phyloP scores from a whole-genome alignment of 2,888 invertebrate species.

The Archips xylosteana region DNA sequence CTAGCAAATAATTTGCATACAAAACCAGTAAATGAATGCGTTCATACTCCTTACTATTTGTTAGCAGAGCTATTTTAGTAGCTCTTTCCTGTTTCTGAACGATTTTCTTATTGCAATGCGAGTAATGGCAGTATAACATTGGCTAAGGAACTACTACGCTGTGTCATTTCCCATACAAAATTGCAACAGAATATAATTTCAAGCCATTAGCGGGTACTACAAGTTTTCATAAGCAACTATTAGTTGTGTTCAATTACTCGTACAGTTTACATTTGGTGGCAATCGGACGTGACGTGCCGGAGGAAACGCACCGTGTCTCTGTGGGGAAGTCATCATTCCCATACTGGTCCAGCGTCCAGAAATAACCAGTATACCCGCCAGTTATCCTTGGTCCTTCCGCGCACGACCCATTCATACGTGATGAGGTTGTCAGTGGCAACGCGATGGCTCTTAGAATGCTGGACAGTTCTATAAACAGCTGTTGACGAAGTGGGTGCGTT shows the following conservation, averaged over 20 bases:
- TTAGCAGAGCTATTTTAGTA: background rate
- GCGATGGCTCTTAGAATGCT: slow-evolving; percentile 55
- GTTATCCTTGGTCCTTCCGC: slow-evolving; percentile 47
- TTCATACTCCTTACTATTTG: background rate
- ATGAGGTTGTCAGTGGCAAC: slow-evolving; percentile 24
- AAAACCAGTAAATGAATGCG: background rate
- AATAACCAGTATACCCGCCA: slow-evolving; percentile 76
- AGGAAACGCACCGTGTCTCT: slow-evolving; percentile 75
- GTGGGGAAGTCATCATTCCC: slow-evolving; percentile 79
- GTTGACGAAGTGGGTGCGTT: slow-evolving; percentile 71
- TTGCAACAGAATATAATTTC: background rate
- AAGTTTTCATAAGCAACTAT: background rate
- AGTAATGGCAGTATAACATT: background rate
- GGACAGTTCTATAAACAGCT: slow-evolving; percentile 78
- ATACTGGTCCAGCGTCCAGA: slow-evolving; percentile 71
- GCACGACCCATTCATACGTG: slow-evolving; percentile 6
- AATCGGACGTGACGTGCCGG: slow-evolving; percentile 73
- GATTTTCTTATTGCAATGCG: background rate
- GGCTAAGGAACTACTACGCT: background rate
- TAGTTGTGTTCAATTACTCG: background rate
- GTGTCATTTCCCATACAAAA: background rate
- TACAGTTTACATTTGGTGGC: slow-evolving; percentile 31
- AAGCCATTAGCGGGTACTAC: background rate
- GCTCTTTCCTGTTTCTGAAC: background rate
- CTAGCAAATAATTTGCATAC: background rate